phyloP scores from a whole-genome alignment of 1,140 invertebrate species.

The Heliconius hermathena region DNA sequence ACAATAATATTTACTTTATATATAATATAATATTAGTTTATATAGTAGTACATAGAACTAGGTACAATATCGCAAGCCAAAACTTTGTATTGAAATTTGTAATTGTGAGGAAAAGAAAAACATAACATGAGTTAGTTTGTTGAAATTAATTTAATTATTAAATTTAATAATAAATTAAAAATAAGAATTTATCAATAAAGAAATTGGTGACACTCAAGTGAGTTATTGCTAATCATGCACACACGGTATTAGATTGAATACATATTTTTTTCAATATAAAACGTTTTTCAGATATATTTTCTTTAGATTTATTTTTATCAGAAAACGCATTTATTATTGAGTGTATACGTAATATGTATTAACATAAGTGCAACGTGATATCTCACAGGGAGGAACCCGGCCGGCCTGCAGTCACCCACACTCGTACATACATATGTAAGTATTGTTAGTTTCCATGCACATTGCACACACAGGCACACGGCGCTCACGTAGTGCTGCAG shows the following conservation, averaged over 20 bases:
- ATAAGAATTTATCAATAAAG: not conserved
- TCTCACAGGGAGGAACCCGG: not conserved
- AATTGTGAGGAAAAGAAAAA: not conserved
- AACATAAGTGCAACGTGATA: not conserved
- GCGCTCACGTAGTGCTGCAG: conserved; percentile 73
- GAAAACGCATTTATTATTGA: not conserved
- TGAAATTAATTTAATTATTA: not conserved
- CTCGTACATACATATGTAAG: not conserved
- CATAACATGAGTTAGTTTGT: not conserved
- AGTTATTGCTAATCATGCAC: conserved; percentile 22
- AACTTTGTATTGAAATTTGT: not conserved
- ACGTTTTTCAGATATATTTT: not conserved
- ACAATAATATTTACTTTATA: no score
- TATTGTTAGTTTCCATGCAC: conserved; percentile 59
- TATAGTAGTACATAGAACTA: not conserved
- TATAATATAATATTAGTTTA: not conserved
- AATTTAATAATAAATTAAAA: not conserved
- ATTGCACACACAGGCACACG: conserved; percentile 57
- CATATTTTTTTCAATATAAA: not conserved
- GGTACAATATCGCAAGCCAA: no score
- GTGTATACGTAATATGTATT: not conserved
- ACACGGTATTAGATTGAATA: not conserved
- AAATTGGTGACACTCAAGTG: conserved; percentile 1
- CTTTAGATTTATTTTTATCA: not conserved
- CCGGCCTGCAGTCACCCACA: no score